Conservation (phyloP, 2,113 vertebrate species). For the Panurus biarmicus region DNA sequence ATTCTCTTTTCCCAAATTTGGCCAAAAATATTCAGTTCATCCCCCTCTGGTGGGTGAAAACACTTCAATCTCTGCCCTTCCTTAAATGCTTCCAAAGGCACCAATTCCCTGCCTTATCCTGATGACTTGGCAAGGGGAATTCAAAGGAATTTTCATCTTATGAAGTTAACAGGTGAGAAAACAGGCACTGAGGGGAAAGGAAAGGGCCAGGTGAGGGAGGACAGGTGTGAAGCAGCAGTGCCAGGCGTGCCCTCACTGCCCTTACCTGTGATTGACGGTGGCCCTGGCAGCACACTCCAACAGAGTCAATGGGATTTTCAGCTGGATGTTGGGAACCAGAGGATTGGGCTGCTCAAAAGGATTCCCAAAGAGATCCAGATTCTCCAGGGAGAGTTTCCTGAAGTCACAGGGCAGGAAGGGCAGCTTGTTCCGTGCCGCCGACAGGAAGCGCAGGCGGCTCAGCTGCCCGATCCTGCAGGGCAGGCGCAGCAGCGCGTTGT, state of each 20-base stretch:
- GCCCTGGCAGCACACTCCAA: constrained; percentile 81
- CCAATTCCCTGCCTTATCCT: not conserved
- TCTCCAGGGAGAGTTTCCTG: constrained; percentile 83
- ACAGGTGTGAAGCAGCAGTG: fast-evolving
- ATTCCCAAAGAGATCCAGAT: constrained; percentile 91
- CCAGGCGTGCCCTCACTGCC: fast-evolving
- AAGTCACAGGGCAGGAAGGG: constrained; percentile 83
- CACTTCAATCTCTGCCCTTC: not conserved
- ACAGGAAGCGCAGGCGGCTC: constrained; percentile 79
- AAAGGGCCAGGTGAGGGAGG: fast-evolving
- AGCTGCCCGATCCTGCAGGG: constrained; percentile 84
- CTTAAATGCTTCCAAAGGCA: not conserved
- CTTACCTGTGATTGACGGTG: constrained; percentile 80
- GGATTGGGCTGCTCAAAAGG: constrained; percentile 81
- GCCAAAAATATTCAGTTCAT: not conserved
- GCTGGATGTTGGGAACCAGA: constrained; percentile 79
- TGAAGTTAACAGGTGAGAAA: fast-evolving
- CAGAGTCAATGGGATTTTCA: constrained; percentile 82
- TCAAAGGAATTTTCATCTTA: not conserved
- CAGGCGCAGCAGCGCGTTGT: constrained; percentile 81
- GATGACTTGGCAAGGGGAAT: not conserved
- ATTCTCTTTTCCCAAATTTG: not conserved
- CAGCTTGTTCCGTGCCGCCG: constrained; percentile 87
- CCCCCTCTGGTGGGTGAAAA: not conserved
- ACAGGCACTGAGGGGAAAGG: not conserved